Evolutionary conservation across 2,797 vertebrate genomes (phyloP).

Genomic region (Lophius americanus): DNA sequence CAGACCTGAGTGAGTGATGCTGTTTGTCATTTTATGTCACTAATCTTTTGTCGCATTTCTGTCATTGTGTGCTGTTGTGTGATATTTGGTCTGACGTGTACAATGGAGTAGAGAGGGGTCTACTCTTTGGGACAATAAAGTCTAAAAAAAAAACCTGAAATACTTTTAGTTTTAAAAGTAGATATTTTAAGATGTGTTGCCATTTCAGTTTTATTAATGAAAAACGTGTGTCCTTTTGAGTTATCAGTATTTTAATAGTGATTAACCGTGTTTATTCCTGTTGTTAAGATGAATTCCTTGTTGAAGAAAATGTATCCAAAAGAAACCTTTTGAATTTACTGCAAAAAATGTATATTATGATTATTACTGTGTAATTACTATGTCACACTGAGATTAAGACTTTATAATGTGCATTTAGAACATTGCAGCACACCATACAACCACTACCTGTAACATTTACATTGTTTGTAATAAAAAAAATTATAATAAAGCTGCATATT

Average conservation of each 20-base stretch:
- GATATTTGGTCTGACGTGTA: no score
- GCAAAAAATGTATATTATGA: not conserved
- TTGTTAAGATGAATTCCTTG: not conserved
- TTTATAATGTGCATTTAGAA: not conserved
- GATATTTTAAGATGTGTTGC: not conserved
- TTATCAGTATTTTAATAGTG: not conserved
- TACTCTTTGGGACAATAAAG: no score
- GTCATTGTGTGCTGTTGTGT: no score
- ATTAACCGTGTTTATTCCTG: not conserved
- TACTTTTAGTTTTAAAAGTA: not conserved
- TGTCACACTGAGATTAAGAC: not conserved
- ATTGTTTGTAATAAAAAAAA: not conserved
- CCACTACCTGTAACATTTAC: not conserved
- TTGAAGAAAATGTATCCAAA: not conserved
- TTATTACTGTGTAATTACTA: not conserved
- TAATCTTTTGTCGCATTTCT: no score
- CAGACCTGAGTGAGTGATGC: no score
- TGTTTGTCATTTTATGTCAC: no score
- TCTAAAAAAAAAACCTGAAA: not conserved
- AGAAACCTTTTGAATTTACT: not conserved
- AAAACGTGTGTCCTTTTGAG: not conserved
- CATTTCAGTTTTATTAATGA: conserved; percentile 9
- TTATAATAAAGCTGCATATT: not conserved
- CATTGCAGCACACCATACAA: not conserved
- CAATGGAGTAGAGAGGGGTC: no score